phyloP scores from a whole-genome alignment of 2,888 invertebrate genomes.

The Rugalucina vietnamica region DNA sequence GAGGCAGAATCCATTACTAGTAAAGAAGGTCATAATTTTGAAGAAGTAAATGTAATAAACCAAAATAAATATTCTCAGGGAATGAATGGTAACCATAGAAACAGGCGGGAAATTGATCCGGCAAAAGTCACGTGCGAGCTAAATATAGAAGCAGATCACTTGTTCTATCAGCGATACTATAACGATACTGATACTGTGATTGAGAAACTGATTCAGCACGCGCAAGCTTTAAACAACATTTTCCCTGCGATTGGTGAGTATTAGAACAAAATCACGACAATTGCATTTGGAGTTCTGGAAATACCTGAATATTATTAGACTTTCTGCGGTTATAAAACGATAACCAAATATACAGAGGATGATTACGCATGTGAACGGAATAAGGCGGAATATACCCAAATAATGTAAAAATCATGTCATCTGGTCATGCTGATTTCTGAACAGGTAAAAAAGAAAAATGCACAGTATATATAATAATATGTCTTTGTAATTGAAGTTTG shows the following conservation, averaged over 20 bases:
- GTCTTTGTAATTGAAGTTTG: no score
- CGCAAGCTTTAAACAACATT: constrained; percentile 92
- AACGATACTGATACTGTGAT: constrained; percentile 93
- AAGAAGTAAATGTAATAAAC: background rate
- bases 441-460: no score
- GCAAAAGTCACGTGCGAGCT: constrained; percentile 88
- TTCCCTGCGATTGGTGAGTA: constrained; percentile 82
- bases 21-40: background rate
- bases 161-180: constrained; percentile 70
- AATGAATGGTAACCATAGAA: constrained; percentile 32
- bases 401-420: no score
- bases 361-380: no score
- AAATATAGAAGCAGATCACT: constrained; percentile 78
- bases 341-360: no score
- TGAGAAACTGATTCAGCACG: constrained; percentile 97
- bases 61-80: background rate
- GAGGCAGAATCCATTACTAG: background rate
- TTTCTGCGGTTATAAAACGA: no score
- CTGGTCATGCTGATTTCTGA: no score
- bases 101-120: constrained; percentile 86
- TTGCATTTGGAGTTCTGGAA: no score
- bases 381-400: no score
- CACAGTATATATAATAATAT: no score
- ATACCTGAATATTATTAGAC: no score
- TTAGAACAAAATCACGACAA: no score